Conservation (phyloP, 2,113 vertebrate genomes). For the Apodemus speciosus region DNA sequence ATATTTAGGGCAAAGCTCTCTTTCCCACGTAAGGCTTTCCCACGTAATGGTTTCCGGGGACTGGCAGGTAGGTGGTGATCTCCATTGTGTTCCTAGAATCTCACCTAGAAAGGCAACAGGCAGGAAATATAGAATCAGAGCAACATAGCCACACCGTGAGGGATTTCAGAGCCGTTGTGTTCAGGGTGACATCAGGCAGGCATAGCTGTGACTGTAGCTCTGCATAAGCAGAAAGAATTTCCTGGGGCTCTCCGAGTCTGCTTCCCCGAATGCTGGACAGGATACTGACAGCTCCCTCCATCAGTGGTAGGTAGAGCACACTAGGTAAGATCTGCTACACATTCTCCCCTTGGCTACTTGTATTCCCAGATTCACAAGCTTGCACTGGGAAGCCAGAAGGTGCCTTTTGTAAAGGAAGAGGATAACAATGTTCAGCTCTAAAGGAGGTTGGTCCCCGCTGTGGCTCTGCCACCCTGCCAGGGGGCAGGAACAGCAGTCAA, state of each 20-base stretch:
- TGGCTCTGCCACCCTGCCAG: neutral
- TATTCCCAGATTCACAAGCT: neutral
- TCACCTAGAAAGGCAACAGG: neutral
- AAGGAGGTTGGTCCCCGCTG: neutral
- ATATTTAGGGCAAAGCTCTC: neutral
- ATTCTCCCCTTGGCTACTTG: neutral
- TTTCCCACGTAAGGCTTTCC: neutral
- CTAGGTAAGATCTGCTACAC: neutral
- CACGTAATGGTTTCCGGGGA: neutral
- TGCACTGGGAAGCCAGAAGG: neutral
- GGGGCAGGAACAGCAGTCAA: neutral
- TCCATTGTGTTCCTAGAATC: neutral
- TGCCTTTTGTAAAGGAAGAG: neutral
- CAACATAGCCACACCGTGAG: neutral
- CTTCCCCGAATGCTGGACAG: neutral
- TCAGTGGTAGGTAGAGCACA: neutral
- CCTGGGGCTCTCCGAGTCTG: neutral
- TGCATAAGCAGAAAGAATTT: neutral
- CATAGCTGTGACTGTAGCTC: neutral
- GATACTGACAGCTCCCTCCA: neutral
- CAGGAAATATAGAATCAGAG: neutral
- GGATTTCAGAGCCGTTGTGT: neutral
- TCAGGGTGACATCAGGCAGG: neutral
- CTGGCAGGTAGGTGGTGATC: neutral
- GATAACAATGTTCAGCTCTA: neutral